phyloP scores from a whole-genome alignment of 2,113 vertebrate species.

The Tragulus kanchil region DNA sequence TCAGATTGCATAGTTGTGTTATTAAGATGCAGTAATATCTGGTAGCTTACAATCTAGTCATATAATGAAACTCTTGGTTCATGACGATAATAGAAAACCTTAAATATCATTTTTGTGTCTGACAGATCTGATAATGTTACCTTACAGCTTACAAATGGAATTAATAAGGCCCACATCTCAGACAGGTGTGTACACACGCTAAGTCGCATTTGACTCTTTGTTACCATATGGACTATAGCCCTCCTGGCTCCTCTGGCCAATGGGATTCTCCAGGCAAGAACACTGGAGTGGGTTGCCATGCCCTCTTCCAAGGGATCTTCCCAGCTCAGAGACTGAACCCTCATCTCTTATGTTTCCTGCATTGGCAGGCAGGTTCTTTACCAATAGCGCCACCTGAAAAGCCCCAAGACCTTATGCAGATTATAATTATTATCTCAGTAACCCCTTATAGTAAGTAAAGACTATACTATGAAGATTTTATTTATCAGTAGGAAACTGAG shows the following conservation, averaged over 20 bases:
- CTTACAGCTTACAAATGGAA: slow-evolving; percentile 20
- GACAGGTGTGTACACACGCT: background rate
- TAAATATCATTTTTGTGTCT: background rate
- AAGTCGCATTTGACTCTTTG: background rate
- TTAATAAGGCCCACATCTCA: slow-evolving; percentile 13
- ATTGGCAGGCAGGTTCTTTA: background rate
- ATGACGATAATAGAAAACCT: background rate
- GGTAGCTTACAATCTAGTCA: background rate
- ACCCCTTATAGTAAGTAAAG: background rate
- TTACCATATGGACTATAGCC: background rate
- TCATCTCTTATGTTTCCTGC: background rate
- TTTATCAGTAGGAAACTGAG: background rate
- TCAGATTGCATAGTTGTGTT: background rate
- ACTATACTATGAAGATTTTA: background rate
- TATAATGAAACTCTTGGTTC: background rate
- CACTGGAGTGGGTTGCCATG: background rate
- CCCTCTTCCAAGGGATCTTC: background rate
- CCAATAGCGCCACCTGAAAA: background rate
- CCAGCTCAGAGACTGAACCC: background rate
- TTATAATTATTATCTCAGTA: background rate
- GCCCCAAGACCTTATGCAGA: background rate
- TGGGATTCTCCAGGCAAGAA: background rate
- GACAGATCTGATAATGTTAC: background rate
- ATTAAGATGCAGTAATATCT: background rate
- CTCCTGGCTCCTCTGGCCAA: background rate